Percentiles rank a stretch among this genome's conserved stretches.
Evolutionary conservation across 2,113 vertebrate genomes (phyloP).

Genomic region (Echinops telfairi): DNA sequence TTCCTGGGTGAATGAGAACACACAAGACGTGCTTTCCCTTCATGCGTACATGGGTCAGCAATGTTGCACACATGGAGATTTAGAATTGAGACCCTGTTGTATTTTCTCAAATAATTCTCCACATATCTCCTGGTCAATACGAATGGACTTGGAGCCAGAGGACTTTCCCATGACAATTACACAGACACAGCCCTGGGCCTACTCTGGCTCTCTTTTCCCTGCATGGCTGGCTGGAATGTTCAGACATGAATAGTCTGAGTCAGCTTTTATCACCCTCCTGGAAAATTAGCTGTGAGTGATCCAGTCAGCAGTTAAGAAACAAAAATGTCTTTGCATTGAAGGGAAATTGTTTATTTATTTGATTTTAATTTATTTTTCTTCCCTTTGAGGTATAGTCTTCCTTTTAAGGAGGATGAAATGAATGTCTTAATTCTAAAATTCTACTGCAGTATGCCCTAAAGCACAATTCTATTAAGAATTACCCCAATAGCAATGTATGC

Average conservation of each 20-base stretch:
- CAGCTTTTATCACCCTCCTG: background rate
- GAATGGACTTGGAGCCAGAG: background rate
- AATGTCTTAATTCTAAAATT: background rate
- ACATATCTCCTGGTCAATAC: background rate
- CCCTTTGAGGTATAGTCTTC: background rate
- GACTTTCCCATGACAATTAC: background rate
- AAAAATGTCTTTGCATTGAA: slow-evolving; percentile 3
- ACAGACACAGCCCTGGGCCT: background rate
- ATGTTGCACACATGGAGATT: background rate
- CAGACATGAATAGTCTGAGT: background rate
- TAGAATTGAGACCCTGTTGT: background rate
- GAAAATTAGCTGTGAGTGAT: background rate
- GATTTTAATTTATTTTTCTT: background rate
- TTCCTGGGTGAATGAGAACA: background rate
- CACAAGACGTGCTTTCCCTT: background rate
- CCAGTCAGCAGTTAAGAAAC: background rate
- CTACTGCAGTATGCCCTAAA: background rate
- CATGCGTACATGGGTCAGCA: background rate
- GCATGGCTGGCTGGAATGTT: background rate
- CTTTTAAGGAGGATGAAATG: slow-evolving; percentile 29
- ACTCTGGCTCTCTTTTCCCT: background rate
- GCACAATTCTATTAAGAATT: slow-evolving; percentile 27
- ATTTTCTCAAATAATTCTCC: slow-evolving; percentile 5
- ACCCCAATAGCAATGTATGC: background rate
- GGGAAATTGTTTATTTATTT: background rate